phyloP scores from a whole-genome alignment of 2,888 invertebrate species.

The Tachina grossa region DNA sequence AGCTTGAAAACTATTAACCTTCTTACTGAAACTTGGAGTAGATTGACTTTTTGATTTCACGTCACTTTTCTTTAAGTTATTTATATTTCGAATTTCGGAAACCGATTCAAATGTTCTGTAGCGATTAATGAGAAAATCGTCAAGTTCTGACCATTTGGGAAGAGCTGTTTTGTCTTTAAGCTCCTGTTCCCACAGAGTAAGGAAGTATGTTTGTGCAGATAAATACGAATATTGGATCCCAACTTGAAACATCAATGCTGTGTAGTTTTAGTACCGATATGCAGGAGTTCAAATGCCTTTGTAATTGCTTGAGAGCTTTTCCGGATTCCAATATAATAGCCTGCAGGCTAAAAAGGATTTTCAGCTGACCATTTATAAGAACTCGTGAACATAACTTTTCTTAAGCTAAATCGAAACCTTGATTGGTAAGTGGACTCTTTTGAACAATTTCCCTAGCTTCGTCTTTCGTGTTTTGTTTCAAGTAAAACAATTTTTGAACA shows the following conservation, averaged over 20 bases:
- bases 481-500: background rate
- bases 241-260: conserved; percentile 13
- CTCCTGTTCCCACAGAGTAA: conserved; percentile 43
- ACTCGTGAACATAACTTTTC: background rate
- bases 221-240: conserved; percentile 43
- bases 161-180: conserved; percentile 8
- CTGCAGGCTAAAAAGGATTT: conserved; percentile 20
- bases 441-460: conserved; percentile 34
- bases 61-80: background rate
- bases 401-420: conserved; percentile 30
- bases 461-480: conserved; percentile 4
- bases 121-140: conserved; percentile 29
- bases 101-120: conserved; percentile 37
- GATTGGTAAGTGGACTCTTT: conserved; percentile 20
- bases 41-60: background rate
- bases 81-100: conserved; percentile 9
- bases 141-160: conserved; percentile 32
- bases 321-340: conserved; percentile 17
- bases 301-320: conserved; percentile 17
- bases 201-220: conserved; percentile 16
- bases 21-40: conserved; percentile 1
- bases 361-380: conserved; percentile 41
- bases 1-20: conserved; percentile 8
- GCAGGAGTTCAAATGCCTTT: conserved; percentile 40
- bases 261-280: background rate